Percentiles rank a stretch among this genome's conserved stretches.
Evolutionary conservation across 1,140 invertebrate genomes (phyloP).

Genomic region (Achatina immaculata): DNA sequence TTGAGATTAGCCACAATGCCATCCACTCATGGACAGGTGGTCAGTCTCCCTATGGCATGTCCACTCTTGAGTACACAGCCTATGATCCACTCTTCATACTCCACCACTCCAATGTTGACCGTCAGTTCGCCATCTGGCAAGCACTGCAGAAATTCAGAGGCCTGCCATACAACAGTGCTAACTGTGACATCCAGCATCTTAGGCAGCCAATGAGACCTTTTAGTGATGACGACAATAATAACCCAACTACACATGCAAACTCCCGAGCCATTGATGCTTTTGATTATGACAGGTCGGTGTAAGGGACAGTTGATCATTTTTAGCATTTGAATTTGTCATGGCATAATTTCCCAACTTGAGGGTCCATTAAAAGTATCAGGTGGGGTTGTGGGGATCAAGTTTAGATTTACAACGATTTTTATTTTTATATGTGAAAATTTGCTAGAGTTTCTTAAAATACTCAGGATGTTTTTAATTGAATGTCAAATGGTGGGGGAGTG

Average conservation of each 20-base stretch:
- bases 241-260: conserved; percentile 23
- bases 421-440: neutral
- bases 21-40: conserved; percentile 38
- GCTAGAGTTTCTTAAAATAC: too few species aligned
- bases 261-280: conserved; percentile 39
- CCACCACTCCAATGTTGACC: conserved; percentile 20
- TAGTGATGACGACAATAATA: conserved; percentile 33
- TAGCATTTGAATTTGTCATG: neutral
- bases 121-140: conserved; percentile 14
- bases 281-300: conserved; percentile 37
- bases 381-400: neutral
- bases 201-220: conserved; percentile 41
- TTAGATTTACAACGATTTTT: neutral
- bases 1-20: conserved; percentile 46
- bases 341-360: neutral
- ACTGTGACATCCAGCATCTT: conserved; percentile 43
- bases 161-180: conserved; percentile 43
- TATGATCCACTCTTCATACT: conserved; percentile 49
- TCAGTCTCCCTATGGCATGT: conserved; percentile 21
- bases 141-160: conserved; percentile 30
- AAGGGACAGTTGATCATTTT: neutral
- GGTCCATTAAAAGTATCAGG: neutral
- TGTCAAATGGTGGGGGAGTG: too few species aligned
- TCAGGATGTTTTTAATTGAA: too few species aligned
- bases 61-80: conserved; percentile 42